Percentiles rank a stretch among this genome's conserved stretches.
phyloP scores from a whole-genome alignment of 1,140 invertebrate species.

The Trypoxylus dichotomus region DNA sequence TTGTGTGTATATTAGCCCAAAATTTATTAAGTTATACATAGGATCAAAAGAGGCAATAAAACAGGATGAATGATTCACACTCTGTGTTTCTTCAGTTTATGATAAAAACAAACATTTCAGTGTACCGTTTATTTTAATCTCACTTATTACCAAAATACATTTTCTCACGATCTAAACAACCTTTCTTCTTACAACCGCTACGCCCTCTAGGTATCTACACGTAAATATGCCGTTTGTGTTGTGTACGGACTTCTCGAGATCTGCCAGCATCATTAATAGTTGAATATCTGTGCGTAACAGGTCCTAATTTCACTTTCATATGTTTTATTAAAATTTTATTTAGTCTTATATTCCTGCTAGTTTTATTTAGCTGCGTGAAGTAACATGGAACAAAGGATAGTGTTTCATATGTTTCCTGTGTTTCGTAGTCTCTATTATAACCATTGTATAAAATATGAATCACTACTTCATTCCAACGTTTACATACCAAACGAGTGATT shows the following conservation, averaged over 20 bases:
- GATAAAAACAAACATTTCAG: conserved; percentile 47
- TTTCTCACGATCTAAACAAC: too few relatives aligned
- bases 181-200: too few relatives aligned
- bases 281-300: too few relatives aligned
- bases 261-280: too few relatives aligned
- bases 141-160: too few relatives aligned
- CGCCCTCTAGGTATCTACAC: too few relatives aligned
- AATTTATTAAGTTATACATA: too few relatives aligned
- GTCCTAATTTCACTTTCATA: conserved; percentile 48
- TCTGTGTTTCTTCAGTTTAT: too few relatives aligned
- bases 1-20: too few relatives aligned
- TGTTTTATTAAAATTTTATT: conserved; percentile 52
- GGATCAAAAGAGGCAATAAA: conserved; percentile 52
- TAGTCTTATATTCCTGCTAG: too few relatives aligned
- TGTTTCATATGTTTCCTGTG: conserved; percentile 39
- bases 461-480: conserved; percentile 48
- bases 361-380: conserved; percentile 45
- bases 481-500: conserved; percentile 45
- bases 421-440: conserved; percentile 37
- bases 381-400: conserved; percentile 49
- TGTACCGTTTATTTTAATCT: conserved; percentile 44
- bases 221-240: too few relatives aligned
- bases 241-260: too few relatives aligned
- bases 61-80: conserved; percentile 44
- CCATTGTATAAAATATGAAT: conserved; percentile 39